These are phyloP conservation scores for Poecilia velifera DNA, from an alignment of 2,797 vertebrate genomes.

Conservation along the genomic window DNA sequence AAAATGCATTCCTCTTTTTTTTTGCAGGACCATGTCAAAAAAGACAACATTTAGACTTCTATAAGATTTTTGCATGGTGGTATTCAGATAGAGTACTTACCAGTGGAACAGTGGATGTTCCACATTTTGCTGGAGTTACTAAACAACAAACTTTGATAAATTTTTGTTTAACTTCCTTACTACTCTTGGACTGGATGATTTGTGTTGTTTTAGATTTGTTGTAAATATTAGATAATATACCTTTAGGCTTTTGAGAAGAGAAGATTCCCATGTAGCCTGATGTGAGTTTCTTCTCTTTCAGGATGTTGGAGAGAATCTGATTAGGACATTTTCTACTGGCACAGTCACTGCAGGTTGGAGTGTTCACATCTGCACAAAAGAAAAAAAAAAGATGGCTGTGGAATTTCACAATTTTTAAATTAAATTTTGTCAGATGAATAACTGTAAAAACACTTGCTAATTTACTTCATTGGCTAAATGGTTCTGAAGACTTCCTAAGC, in stretches of 20 bases:
- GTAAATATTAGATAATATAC: slow-evolving; percentile 42
- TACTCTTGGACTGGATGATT: neutral
- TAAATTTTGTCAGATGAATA: neutral
- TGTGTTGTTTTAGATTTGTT: neutral
- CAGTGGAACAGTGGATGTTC: no score
- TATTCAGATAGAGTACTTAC: neutral
- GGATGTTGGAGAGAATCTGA: slow-evolving; percentile 68
- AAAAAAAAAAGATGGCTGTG: neutral
- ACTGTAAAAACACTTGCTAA: neutral
- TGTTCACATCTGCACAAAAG: slow-evolving; percentile 52
- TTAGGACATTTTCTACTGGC: slow-evolving; percentile 69
- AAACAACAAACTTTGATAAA: no score
- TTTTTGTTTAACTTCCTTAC: no score
- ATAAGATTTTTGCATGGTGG: neutral
- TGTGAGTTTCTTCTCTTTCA: slow-evolving; percentile 75
- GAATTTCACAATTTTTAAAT: neutral
- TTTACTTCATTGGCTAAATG: neutral
- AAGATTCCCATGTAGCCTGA: slow-evolving; percentile 80
- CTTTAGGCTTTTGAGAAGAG: slow-evolving; percentile 71
- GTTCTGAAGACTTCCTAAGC: no score
- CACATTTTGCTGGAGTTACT: no score
- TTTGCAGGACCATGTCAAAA: neutral
- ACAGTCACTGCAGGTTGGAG: slow-evolving; percentile 79
- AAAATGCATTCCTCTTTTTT: neutral
- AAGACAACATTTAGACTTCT: neutral